Evolutionary conservation across 1,140 invertebrate genomes (phyloP).

Genomic region (Drosophila pallidifrons): DNA sequence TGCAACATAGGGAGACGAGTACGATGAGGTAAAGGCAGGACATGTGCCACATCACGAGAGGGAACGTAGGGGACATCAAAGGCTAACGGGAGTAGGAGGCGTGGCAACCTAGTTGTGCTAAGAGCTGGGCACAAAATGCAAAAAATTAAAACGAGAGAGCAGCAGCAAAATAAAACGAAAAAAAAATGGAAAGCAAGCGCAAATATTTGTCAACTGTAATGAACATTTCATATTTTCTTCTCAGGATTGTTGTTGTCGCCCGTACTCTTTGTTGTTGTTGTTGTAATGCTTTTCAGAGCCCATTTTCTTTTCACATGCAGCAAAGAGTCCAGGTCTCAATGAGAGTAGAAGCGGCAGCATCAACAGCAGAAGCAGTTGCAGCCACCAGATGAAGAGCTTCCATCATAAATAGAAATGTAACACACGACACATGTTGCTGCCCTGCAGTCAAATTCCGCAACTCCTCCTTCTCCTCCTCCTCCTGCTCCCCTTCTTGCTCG

Average conservation of each 20-base stretch:
- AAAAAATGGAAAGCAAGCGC: slow-evolving; percentile 64
- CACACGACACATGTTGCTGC: slow-evolving; percentile 75
- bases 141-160: slow-evolving; percentile 25
- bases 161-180: slow-evolving; percentile 45
- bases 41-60: background rate
- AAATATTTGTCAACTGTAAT: slow-evolving; percentile 84
- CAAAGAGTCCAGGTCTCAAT: slow-evolving; percentile 65
- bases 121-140: slow-evolving; percentile 64
- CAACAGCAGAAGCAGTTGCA: background rate
- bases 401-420: slow-evolving; percentile 77
- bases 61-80: slow-evolving; percentile 37
- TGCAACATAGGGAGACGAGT: slow-evolving; percentile 28
- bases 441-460: slow-evolving; percentile 56
- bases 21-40: background rate
- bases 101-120: slow-evolving; percentile 54
- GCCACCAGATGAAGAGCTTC: slow-evolving; percentile 28
- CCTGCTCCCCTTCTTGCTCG: background rate
- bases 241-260: slow-evolving; percentile 20
- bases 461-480: background rate
- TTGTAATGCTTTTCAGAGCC: slow-evolving; percentile 60
- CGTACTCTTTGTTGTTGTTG: background rate
- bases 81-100: slow-evolving; percentile 5
- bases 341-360: slow-evolving; percentile 32
- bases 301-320: slow-evolving; percentile 75
- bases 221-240: slow-evolving; percentile 81